Evolutionary conservation across 2,113 vertebrate genomes (phyloP).

Genomic region (Mionectes macconnelli): DNA sequence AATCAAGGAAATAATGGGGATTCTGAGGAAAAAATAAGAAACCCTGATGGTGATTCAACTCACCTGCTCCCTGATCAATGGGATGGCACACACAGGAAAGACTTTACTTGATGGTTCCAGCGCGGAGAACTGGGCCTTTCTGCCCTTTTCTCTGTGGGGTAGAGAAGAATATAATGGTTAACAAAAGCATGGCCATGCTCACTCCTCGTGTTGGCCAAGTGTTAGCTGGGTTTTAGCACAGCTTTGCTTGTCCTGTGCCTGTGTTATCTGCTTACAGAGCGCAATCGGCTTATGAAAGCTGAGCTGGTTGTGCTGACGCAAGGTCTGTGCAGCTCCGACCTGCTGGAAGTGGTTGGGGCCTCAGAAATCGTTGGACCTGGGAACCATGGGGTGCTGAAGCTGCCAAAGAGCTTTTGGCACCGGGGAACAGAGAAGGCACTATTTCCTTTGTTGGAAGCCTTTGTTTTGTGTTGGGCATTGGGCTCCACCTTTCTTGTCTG

Average conservation of each 20-base stretch:
- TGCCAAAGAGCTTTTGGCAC: neutral
- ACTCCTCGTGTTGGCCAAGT: neutral
- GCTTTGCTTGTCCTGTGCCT: constrained; percentile 54
- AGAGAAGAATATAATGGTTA: neutral
- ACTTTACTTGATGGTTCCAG: neutral
- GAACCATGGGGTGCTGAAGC: neutral
- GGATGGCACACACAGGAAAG: neutral
- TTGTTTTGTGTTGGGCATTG: rapidly evolving
- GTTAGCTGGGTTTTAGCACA: neutral
- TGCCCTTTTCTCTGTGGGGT: neutral
- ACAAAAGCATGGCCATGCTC: neutral
- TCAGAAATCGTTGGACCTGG: neutral
- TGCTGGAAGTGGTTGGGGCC: neutral
- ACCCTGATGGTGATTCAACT: neutral
- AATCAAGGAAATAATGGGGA: neutral
- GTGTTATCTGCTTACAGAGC: constrained; percentile 29
- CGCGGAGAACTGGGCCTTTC: neutral
- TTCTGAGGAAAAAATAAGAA: neutral
- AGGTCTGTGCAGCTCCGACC: neutral
- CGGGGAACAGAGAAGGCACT: neutral
- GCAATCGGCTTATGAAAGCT: constrained; percentile 45
- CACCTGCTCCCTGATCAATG: neutral
- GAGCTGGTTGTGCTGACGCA: constrained; percentile 22
- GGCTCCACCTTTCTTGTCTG: neutral
- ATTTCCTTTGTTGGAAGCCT: neutral